Evolutionary conservation across 2,888 invertebrate genomes (phyloP).

Genomic region (Didymodactylos carnosus): DNA sequence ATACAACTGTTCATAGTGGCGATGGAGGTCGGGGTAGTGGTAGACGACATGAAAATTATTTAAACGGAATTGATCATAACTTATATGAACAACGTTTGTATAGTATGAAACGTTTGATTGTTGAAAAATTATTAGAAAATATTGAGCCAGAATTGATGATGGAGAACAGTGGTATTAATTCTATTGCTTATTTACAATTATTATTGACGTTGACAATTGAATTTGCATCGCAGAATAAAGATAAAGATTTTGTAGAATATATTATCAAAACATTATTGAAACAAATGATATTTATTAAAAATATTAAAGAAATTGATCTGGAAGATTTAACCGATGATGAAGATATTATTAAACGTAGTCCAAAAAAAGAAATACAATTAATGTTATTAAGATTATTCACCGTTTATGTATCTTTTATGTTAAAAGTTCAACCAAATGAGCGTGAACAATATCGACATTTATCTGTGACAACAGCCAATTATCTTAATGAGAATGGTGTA

Average conservation of each 20-base stretch:
- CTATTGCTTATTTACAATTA: constrained; percentile 7
- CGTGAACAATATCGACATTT: not conserved
- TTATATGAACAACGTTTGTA: not conserved
- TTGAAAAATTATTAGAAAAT: not conserved
- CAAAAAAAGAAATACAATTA: not conserved
- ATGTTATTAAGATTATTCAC: constrained; percentile 3
- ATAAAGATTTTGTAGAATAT: not conserved
- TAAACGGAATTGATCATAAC: not conserved
- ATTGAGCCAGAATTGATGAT: not conserved
- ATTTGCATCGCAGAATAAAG: not conserved
- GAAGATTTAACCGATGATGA: no score
- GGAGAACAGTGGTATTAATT: constrained; percentile 1
- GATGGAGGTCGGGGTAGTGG: no score
- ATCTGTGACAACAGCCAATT: not conserved
- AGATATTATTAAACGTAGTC: not conserved
- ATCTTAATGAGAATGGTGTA: not conserved
- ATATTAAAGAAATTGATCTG: not conserved
- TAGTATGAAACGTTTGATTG: not conserved
- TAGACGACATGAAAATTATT: no score
- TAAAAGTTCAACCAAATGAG: not conserved
- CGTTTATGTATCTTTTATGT: not conserved
- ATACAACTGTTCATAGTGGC: no score
- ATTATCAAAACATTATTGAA: constrained; percentile 2
- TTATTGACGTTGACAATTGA: not conserved
- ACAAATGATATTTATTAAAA: not conserved